Percentiles rank a stretch among this genome's conserved stretches.
Evolutionary conservation across 2,888 invertebrate genomes (phyloP).

Genomic region (Schizaphis graminum): DNA sequence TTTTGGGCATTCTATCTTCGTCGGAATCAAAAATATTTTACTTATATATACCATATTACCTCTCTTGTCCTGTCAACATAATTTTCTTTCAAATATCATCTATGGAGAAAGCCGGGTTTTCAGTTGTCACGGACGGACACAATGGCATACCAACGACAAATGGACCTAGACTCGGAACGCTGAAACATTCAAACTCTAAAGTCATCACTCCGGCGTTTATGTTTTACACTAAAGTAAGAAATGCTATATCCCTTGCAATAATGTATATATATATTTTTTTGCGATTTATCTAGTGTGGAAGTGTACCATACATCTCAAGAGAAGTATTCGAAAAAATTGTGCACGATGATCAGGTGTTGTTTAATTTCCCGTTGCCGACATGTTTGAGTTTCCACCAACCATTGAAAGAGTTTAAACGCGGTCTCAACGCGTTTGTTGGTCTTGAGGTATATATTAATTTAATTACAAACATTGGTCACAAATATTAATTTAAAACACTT

Average conservation of each 20-base stretch:
- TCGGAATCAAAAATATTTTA: background rate
- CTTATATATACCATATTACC: background rate
- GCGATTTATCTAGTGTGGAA: conserved; percentile 77
- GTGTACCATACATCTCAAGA: conserved; percentile 84
- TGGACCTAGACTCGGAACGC: conserved; percentile 8
- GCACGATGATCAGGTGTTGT: conserved; percentile 73
- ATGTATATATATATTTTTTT: background rate
- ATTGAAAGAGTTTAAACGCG: conserved; percentile 77
- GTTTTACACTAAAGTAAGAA: conserved; percentile 54
- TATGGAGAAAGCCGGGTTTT: conserved; percentile 18
- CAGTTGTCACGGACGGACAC: background rate
- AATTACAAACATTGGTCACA: background rate
- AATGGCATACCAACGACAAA: background rate
- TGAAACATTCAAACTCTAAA: background rate
- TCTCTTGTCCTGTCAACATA: background rate
- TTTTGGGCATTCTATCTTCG: background rate
- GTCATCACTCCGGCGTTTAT: conserved; percentile 43
- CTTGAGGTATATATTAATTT: conserved; percentile 71
- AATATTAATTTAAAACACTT: background rate
- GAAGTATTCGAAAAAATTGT: conserved; percentile 78
- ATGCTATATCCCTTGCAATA: background rate
- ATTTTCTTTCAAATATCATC: background rate
- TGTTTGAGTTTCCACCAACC: conserved; percentile 79
- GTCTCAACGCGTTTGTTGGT: conserved; percentile 80
- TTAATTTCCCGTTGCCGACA: conserved; percentile 82